Evolutionary conservation across 2,113 vertebrate genomes (phyloP).

Genomic region (Myiagra hebetior): DNA sequence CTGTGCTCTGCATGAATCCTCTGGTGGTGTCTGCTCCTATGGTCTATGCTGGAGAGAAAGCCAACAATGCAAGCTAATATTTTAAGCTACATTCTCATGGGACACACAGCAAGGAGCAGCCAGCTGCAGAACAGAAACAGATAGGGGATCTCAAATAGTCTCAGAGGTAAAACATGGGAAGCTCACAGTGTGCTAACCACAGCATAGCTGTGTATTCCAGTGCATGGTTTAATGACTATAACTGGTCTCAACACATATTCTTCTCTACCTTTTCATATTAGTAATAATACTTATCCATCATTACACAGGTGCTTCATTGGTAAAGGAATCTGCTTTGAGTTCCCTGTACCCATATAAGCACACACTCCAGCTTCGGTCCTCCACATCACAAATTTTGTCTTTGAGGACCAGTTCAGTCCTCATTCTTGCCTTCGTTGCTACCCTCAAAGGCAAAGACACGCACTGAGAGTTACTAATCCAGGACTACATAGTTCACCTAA

Average conservation of each 20-base stretch:
- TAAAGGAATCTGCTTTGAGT: not conserved
- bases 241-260: not conserved
- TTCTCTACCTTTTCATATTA: not conserved
- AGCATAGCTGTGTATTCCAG: not conserved
- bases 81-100: not conserved
- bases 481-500: not conserved
- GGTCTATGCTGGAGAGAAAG: not conserved
- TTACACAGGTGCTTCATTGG: not conserved
- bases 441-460: not conserved
- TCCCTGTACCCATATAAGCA: not conserved
- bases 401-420: not conserved
- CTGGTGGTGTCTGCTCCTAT: not conserved
- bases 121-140: conserved; percentile 10
- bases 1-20: not conserved
- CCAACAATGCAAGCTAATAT: not conserved
- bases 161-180: not conserved
- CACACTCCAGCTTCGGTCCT: rapidly evolving
- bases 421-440: not conserved
- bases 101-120: not conserved
- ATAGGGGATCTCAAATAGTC: not conserved
- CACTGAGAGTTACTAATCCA: not conserved
- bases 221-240: not conserved
- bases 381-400: not conserved
- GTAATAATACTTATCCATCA: not conserved
- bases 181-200: not conserved